Conservation (phyloP, 1,140 invertebrate species). For the Galleria mellonella region DNA sequence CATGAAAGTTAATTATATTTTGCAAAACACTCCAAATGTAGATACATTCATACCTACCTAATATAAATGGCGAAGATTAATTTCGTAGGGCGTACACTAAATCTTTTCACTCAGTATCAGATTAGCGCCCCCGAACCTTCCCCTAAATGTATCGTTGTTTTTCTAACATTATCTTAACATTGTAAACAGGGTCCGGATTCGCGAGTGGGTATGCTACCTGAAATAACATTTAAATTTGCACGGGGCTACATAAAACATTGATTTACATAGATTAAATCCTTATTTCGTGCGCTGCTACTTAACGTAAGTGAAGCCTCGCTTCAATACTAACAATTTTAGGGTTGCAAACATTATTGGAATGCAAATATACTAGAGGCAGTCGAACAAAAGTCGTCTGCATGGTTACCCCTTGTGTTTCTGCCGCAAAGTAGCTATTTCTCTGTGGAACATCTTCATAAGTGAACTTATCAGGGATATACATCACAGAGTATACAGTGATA, state of each 20-base stretch:
- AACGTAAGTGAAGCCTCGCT: too few relatives aligned
- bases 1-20: too few relatives aligned
- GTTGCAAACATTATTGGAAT: too few relatives aligned
- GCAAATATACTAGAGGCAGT: too few relatives aligned
- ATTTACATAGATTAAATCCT: constrained; percentile 21
- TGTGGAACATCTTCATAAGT: too few relatives aligned
- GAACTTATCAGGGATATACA: too few relatives aligned
- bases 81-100: constrained; percentile 35
- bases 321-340: too few relatives aligned
- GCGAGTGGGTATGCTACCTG: constrained; percentile 22
- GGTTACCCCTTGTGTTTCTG: too few relatives aligned
- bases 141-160: constrained; percentile 41
- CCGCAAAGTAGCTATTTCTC: too few relatives aligned
- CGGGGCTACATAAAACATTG: not conserved
- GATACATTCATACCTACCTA: constrained; percentile 1
- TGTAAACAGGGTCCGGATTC: constrained; percentile 25
- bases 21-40: not conserved
- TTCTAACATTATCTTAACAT: constrained; percentile 50
- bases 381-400: too few relatives aligned
- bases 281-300: not conserved
- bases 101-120: constrained; percentile 55
- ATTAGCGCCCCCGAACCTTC: constrained; percentile 34
- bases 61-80: constrained; percentile 35
- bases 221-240: constrained; percentile 32
- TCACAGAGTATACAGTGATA: too few relatives aligned